Evolutionary conservation across 2,113 vertebrate species (phyloP), one percentile per base, ranked within the genome.

Genomic region (Verasper variegatus): DNA sequence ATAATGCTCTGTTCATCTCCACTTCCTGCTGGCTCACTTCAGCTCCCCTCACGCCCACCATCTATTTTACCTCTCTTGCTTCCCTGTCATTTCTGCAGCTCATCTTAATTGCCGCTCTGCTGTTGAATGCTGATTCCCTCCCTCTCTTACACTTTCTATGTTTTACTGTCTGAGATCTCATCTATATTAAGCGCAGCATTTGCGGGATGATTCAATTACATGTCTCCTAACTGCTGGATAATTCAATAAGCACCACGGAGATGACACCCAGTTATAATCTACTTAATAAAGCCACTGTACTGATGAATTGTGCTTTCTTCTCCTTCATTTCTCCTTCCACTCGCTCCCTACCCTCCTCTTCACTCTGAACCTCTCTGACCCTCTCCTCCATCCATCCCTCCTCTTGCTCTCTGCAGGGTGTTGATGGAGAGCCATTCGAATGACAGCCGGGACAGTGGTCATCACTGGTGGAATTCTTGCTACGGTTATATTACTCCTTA

Each of bases 381-480:
- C 20, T 35, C 27, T 60, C 31, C 45, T 18, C 42, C 57, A 58
- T 66, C 56, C n/a, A 64, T 45, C 68, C 42, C 58, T 57, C 75
- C 63, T 81, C 27, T 72, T 27, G 8, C 20, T 76, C 21, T 71
- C 55, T 71, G 49, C 83, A 95, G 93, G 94, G 91, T 94, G 94
- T 97, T 97, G 95, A 98, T 98, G 97, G 97, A 98, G 97, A 97
- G 93, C 92, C 92, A 96, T 95, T 96, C 97, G 98, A 96, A 99
- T 99, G 98, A 99, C 98, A 98, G 98, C 98, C 95, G 98, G 98
- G 93, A 99, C 98, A 11, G 98, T 99, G 96, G 98, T 99, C 92
- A 99, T 99, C 96, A 99, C 98, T 91, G 98, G 98, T 87, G 98
- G 98, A 95, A 98, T 99, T 92, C 97, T 99, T 94, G 98, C 98